phyloP scores from a whole-genome alignment of 64 coral and sea anemone genomes.

The Actinia equina region DNA sequence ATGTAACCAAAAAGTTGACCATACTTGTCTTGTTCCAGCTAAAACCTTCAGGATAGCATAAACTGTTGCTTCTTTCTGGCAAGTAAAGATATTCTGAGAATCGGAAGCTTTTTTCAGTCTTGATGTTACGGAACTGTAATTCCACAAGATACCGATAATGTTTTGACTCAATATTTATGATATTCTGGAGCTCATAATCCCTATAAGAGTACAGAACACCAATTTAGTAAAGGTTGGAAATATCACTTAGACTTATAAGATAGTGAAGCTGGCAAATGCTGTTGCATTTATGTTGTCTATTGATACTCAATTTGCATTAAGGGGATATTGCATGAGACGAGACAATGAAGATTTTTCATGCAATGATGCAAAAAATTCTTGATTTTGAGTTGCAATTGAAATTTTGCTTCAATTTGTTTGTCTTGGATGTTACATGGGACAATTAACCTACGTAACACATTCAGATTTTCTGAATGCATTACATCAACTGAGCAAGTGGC shows the following conservation, averaged over 20 bases:
- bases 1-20: conserved; percentile 51
- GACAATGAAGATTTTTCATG: too few relatives aligned
- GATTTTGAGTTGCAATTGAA: too few relatives aligned
- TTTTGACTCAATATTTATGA: conserved; percentile 75
- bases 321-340: too few relatives aligned
- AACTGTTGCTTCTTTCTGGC: neutral
- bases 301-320: too few relatives aligned
- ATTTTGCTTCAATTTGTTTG: too few relatives aligned
- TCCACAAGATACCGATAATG: conserved; percentile 66
- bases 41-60: conserved; percentile 73
- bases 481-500: neutral
- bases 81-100: conserved; percentile 85
- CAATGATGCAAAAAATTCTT: too few relatives aligned
- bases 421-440: too few relatives aligned
- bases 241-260: too few relatives aligned
- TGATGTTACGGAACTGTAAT: conserved; percentile 41
- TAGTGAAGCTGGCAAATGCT: too few relatives aligned
- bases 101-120: conserved; percentile 22
- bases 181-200: conserved; percentile 45
- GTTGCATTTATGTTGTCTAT: too few relatives aligned
- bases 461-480: neutral
- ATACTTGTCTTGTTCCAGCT: conserved; percentile 65
- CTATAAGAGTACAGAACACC: conserved; percentile 23
- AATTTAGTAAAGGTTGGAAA: neutral
- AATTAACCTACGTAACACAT: too few relatives aligned